Base-by-base conservation (phyloP, 1,140 invertebrate species). In the Stenopsyche tienmushanensis region DNA sequence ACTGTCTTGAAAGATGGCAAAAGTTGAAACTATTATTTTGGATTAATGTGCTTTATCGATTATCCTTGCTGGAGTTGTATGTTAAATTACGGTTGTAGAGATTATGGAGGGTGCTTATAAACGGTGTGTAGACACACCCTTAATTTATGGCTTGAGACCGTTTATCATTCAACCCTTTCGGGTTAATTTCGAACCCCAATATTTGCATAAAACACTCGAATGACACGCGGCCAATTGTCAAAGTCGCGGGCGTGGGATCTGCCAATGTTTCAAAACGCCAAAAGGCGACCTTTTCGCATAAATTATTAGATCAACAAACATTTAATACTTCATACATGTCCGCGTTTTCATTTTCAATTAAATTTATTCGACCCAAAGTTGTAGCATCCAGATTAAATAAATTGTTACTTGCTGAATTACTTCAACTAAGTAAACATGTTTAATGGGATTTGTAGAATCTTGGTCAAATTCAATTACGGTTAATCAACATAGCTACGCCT, bases 91-190 rank as follows among this genome's bases (percentile, higher is more conserved):
- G 50, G 39, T 41, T 29, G 50, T 64, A 53, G 41, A 64, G 49
- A 64, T 64, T 64, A 64, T 54, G 62, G 52, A 64, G 62, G 62
- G 62, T 39, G 62, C 62, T 54, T 64, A 54, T 64, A 54, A 54
- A 64, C 50, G 62, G 62, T 53, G 62, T 64, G 62, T 54, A 64
- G 62, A 64, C 50, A 64, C 62, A 42, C 62, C 62, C 62, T 64
- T 64, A 64, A 64, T 64, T 64, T 64, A 64, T 54, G 62, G 50
- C 62, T 29, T 39, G 29, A 34, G 39, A 54, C 62, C 62, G 62
- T 64, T 64, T 64, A 64, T 64, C 62, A 64, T 64, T 54, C 62
- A 53, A 54, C 62, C 62, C 62, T 64, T 64, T 64, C 62, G 62
- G 62, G 62, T 64, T 64, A 64, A 64, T 64, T 64, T 64, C 57